Evolutionary conservation across 53 echinoderm and acorn worm genomes (phyloP), one percentile per base, ranked within the genome.

Genomic region (Temnopleurus reevesii): DNA sequence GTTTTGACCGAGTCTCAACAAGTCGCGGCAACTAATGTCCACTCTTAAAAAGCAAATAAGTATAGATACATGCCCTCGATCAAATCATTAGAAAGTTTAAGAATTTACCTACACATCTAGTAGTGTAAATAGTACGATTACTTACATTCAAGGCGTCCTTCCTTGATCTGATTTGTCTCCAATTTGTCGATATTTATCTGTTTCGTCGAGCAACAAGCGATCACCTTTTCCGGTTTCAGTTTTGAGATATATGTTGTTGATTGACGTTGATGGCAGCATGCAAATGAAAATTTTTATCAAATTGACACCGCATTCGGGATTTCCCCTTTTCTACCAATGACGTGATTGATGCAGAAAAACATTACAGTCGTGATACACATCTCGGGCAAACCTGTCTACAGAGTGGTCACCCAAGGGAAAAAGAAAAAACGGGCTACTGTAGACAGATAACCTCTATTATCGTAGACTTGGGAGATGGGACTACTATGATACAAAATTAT

Each of bases 261-360:
- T 43, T 71, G 2, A 5, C 43, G 71, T 71, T 71, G 71, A 71
- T 71, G 71, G 71, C 71, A 71, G 71, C 71, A 71, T 49, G 15
- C 10, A n/a, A n/a, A n/a, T n/a, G n/a, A n/a, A n/a, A n/a, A n/a
- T n/a, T n/a, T n/a, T n/a, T n/a, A n/a, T n/a, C n/a, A n/a, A n/a
- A n/a, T n/a, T n/a, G n/a, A n/a, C n/a, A n/a, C n/a, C n/a, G n/a
- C n/a, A n/a, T n/a, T n/a, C n/a, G n/a, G n/a, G n/a, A n/a, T n/a
- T n/a, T n/a, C n/a, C n/a, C n/a, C n/a, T n/a, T n/a, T n/a, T n/a
- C n/a, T n/a, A n/a, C n/a, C n/a, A n/a, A n/a, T n/a, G n/a, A n/a
- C n/a, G n/a, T n/a, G n/a, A n/a, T n/a, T n/a, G n/a, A n/a, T n/a
- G n/a, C n/a, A n/a, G n/a, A n/a, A n/a, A n/a, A n/a, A n/a, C n/a